Conservation (phyloP, 2,797 vertebrate species). For the Lophotriccus pileatus region DNA sequence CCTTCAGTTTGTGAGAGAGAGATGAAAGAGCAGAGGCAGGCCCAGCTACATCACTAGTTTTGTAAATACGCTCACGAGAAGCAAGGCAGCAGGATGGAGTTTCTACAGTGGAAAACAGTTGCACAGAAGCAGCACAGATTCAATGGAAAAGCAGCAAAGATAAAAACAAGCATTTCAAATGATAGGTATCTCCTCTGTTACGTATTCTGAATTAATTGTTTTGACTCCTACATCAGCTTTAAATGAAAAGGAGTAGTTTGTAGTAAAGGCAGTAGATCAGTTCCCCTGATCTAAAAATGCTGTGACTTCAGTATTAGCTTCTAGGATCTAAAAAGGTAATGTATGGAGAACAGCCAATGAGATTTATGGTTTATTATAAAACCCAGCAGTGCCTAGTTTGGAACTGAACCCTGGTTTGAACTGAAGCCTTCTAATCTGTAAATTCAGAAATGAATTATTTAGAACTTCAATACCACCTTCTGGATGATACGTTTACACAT, state of each 20-base stretch:
- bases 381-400: background rate
- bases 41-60: constrained; percentile 88
- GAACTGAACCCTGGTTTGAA: background rate
- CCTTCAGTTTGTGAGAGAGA: constrained; percentile 96
- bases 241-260: background rate
- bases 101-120: constrained; percentile 95
- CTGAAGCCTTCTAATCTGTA: background rate
- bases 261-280: background rate
- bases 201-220: background rate
- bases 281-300: background rate
- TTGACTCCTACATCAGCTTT: background rate
- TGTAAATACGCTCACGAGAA: constrained; percentile 95
- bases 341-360: background rate
- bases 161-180: constrained; percentile 75
- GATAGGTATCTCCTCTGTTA: constrained; percentile 25
- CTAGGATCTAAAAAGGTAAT: background rate
- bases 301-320: background rate
- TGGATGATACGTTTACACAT: background rate
- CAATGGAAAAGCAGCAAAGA: constrained; percentile 81
- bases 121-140: constrained; percentile 91
- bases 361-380: background rate
- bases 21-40: constrained; percentile 94
- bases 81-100: constrained; percentile 94
- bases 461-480: background rate
- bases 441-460: background rate